phyloP scores from a whole-genome alignment of 2,888 invertebrate genomes.

The Hylaea fasciaria region DNA sequence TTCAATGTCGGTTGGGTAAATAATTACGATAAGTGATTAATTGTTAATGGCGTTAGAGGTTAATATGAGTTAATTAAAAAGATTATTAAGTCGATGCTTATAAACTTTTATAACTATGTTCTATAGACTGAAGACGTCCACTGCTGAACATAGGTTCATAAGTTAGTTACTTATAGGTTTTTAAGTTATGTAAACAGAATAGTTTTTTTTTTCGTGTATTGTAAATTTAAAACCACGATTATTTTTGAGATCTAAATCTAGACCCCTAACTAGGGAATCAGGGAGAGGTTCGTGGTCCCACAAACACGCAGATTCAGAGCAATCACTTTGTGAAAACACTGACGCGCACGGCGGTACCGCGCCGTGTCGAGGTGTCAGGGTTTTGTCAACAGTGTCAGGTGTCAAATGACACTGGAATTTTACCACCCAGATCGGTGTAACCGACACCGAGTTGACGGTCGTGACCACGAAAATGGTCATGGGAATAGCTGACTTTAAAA shows the following conservation, averaged over 20 bases:
- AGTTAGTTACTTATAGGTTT: no score
- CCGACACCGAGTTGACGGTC: constrained; percentile 35
- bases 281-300: no score
- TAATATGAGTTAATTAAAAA: constrained; percentile 5
- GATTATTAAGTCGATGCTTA: no score
- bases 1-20: constrained; percentile 24
- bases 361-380: constrained; percentile 52
- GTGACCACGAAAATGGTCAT: constrained; percentile 28
- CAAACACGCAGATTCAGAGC: no score
- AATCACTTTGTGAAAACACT: not conserved
- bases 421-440: constrained; percentile 52
- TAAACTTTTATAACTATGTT: no score
- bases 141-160: no score
- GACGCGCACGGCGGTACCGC: constrained; percentile 36
- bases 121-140: no score
- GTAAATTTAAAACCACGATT: no score
- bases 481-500: constrained; percentile 16
- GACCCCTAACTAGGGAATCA: no score
- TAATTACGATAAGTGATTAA: constrained; percentile 12
- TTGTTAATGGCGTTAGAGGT: constrained; percentile 1
- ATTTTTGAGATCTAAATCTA: no score
- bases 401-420: constrained; percentile 35
- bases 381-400: constrained; percentile 54
- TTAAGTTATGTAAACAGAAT: no score
- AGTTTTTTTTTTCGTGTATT: no score